phyloP scores from a whole-genome alignment of 2,113 vertebrate genomes.

The Cercocebus atys region DNA sequence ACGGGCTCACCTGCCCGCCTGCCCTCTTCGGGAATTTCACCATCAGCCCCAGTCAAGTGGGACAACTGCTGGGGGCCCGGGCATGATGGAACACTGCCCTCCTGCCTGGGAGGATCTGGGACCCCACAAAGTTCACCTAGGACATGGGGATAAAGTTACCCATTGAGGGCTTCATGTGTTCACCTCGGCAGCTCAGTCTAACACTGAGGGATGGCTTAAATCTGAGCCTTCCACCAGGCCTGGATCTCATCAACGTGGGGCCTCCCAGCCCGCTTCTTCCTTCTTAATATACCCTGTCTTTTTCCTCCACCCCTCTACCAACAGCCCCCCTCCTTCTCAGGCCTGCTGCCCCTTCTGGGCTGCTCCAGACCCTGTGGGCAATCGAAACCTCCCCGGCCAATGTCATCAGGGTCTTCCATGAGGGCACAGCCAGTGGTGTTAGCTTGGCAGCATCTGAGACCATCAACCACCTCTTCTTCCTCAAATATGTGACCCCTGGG shows the following conservation, averaged over 20 bases:
- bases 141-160: constrained; percentile 42
- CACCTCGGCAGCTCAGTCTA: not conserved
- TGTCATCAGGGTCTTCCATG: too few relatives aligned
- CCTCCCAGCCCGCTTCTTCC: not conserved
- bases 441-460: not conserved
- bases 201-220: constrained; percentile 13
- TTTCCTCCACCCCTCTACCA: not conserved
- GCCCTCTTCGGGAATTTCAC: not conserved
- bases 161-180: constrained; percentile 46
- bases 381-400: not conserved
- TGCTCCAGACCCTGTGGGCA: not conserved
- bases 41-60: not conserved
- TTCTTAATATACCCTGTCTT: not conserved
- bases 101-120: not conserved
- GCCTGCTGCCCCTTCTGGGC: not conserved
- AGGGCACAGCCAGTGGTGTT: not conserved
- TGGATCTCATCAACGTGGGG: not conserved
- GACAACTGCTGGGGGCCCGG: not conserved
- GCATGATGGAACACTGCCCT: not conserved
- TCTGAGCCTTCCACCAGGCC: constrained; percentile 26
- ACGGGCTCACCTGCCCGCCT: not conserved
- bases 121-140: not conserved
- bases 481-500: not conserved
- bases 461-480: not conserved
- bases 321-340: not conserved